These are phyloP conservation scores for Macaria liturata DNA, from an alignment of 2,888 invertebrate species.

Conservation along the genomic window DNA sequence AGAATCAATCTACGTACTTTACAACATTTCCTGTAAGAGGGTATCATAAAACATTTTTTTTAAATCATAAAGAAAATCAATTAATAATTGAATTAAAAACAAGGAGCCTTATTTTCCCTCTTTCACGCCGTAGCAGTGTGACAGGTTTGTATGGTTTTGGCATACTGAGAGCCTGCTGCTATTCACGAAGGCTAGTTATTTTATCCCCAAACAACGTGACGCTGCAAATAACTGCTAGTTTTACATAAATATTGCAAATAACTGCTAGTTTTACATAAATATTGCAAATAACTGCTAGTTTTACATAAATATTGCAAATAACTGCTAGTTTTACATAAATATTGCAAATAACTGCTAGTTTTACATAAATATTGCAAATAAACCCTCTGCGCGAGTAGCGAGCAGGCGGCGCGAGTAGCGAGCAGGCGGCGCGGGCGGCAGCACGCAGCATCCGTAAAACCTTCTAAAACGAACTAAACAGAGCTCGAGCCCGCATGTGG, in stretches of 20 bases:
- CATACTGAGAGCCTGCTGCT: too few relatives aligned
- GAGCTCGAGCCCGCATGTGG: slow-evolving; percentile 68
- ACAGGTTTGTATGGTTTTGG: too few relatives aligned
- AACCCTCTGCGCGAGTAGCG: slow-evolving; percentile 2
- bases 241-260: slow-evolving; percentile 1
- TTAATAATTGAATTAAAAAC: too few relatives aligned
- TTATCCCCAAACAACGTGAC: not conserved
- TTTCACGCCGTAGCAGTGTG: too few relatives aligned
- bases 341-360: not conserved
- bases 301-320: slow-evolving; percentile 1
- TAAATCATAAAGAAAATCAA: too few relatives aligned
- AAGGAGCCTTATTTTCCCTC: too few relatives aligned
- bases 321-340: not conserved
- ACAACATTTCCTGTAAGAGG: too few relatives aligned
- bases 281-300: slow-evolving; percentile 3
- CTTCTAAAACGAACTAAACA: slow-evolving; percentile 65
- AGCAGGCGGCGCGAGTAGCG: not conserved
- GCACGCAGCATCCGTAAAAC: slow-evolving; percentile 47
- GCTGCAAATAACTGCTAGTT: not conserved
- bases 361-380: slow-evolving; percentile 1
- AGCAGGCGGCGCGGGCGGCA: slow-evolving; percentile 19
- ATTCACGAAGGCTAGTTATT: too few relatives aligned
- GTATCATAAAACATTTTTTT: too few relatives aligned
- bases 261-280: not conserved
- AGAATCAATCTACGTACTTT: too few relatives aligned